A percentile compares a stretch with the other conserved stretches of the same genome.
These are phyloP conservation scores for Acridotheres tristis DNA, from an alignment of 2,797 vertebrate genomes.

Conservation along the genomic window DNA sequence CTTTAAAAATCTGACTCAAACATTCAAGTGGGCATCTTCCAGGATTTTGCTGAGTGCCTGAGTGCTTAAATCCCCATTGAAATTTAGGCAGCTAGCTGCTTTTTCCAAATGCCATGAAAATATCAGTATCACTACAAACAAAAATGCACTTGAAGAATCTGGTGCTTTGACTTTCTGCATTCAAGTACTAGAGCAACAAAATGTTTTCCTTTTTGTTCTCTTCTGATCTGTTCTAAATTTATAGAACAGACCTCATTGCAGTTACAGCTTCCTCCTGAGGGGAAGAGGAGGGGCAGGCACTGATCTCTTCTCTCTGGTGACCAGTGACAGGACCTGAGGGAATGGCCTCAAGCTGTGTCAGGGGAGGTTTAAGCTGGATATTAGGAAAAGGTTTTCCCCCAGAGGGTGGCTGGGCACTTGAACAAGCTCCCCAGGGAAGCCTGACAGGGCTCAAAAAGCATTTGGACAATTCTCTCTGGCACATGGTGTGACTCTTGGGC, in stretches of 20 bases:
- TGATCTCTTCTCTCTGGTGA: neutral
- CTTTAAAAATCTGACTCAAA: slow-evolving; percentile 17
- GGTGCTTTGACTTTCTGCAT: neutral
- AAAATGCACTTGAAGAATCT: neutral
- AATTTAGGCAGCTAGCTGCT: neutral
- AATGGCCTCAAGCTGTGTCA: neutral
- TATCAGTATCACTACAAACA: neutral
- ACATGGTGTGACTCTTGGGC: neutral
- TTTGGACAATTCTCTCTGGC: neutral
- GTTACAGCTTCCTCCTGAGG: fast-evolving
- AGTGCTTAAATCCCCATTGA: neutral
- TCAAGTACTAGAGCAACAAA: neutral
- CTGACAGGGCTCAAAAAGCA: neutral
- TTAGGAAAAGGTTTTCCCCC: fast-evolving
- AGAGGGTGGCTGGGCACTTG: neutral
- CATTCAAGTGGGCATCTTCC: neutral
- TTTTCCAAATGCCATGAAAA: neutral
- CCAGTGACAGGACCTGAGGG: fast-evolving
- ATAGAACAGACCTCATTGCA: neutral
- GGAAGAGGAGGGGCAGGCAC: neutral
- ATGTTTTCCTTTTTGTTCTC: neutral
- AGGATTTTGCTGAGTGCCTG: neutral
- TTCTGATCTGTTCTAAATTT: neutral
- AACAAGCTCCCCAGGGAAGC: neutral
- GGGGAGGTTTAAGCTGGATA: neutral